These are phyloP conservation scores for Zygaena filipendulae DNA, from an alignment of 2,888 invertebrate species.

Conservation along the genomic window DNA sequence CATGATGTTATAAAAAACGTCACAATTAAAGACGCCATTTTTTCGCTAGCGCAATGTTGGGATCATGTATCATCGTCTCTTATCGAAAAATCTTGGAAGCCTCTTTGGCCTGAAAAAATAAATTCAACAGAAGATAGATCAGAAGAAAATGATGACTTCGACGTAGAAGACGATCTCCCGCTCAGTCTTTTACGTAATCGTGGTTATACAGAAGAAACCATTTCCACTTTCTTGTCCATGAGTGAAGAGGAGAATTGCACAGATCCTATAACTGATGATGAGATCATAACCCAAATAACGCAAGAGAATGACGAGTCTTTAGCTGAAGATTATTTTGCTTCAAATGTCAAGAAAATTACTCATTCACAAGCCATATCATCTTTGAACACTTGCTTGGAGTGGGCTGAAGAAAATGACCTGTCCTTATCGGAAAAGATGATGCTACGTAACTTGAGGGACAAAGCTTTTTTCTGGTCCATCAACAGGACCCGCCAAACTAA, in stretches of 20 bases:
- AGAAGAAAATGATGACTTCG: conserved; percentile 9
- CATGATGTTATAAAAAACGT: conserved; percentile 7
- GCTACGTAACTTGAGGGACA: conserved; percentile 12
- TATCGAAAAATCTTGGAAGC: conserved; percentile 11
- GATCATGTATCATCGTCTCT: conserved; percentile 6
- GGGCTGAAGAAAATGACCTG: conserved; percentile 10
- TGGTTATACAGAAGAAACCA: conserved; percentile 10
- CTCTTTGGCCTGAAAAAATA: conserved; percentile 10
- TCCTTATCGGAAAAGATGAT: conserved; percentile 11
- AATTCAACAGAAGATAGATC: conserved; percentile 12
- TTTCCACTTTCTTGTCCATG: conserved; percentile 8
- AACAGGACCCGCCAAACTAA: conserved; percentile 7
- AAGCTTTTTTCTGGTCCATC: conserved; percentile 11
- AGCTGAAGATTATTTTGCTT: conserved; percentile 7
- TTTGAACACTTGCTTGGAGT: conserved; percentile 10
- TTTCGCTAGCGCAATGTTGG: conserved; percentile 12
- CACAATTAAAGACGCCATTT: conserved; percentile 13
- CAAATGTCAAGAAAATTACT: conserved; percentile 10
- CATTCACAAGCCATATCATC: conserved; percentile 11
- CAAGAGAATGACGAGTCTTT: conserved; percentile 12
- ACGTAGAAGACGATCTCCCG: conserved; percentile 10
- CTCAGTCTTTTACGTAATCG: conserved; percentile 10
- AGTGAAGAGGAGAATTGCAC: conserved; percentile 12
- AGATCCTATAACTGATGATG: conserved; percentile 12
- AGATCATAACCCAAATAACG: conserved; percentile 13